A percentile compares a stretch with the other conserved stretches of the same genome.
Conservation (phyloP, 2,888 invertebrate species). For the Hydrotaea diabolus region DNA sequence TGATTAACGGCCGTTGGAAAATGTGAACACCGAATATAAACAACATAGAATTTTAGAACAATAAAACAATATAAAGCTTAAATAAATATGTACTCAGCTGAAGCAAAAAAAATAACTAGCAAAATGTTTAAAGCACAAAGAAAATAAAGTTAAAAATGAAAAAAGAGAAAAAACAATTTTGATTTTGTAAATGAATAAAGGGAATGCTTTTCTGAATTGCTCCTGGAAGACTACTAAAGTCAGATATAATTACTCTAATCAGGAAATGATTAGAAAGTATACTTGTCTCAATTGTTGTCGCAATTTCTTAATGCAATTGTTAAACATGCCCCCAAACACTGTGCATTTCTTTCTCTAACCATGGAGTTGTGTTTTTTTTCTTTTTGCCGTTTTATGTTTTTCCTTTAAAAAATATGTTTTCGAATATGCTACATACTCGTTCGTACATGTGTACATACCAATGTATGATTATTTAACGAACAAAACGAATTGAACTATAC, state of each 20-base stretch:
- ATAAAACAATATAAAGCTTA: background rate
- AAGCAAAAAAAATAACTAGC: background rate
- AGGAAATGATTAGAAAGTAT: too few species aligned
- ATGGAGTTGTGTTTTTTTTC: background rate
- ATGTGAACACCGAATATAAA: too few species aligned
- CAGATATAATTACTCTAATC: too few species aligned
- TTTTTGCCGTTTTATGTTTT: background rate
- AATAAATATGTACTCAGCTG: background rate
- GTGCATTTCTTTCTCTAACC: background rate
- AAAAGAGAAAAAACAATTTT: too few species aligned
- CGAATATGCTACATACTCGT: background rate
- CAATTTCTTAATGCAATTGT: background rate
- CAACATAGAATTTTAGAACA: too few species aligned
- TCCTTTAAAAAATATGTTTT: background rate
- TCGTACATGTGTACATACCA: slow-evolving; percentile 1
- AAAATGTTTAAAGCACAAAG: too few species aligned
- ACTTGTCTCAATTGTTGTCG: too few species aligned
- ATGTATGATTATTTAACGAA: slow-evolving; percentile 55
- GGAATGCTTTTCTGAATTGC: too few species aligned
- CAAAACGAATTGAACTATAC: slow-evolving; percentile 60
- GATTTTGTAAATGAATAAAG: too few species aligned
- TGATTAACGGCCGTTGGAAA: too few species aligned
- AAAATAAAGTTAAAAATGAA: too few species aligned
- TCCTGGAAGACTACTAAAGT: too few species aligned
- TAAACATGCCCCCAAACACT: background rate